Percentiles rank a stretch among this genome's conserved stretches.
Evolutionary conservation across 2,888 invertebrate genomes (phyloP).

Genomic region (Dasypogon diadema): DNA sequence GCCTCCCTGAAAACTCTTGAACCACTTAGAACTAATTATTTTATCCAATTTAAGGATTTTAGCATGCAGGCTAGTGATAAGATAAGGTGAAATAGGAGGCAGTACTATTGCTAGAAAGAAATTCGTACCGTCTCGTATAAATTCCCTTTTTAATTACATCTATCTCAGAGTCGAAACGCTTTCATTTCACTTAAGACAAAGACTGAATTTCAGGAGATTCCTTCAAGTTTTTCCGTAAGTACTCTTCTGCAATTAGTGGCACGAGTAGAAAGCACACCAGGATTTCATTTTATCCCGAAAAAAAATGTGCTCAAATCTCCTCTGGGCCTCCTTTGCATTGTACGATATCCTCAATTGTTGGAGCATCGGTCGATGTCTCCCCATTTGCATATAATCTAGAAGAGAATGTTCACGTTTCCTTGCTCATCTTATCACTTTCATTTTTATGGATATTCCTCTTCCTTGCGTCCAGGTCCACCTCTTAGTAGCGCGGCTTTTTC

Average conservation of each 20-base stretch:
- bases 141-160: slow-evolving; percentile 31
- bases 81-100: slow-evolving; percentile 1
- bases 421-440: slow-evolving; percentile 36
- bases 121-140: slow-evolving; percentile 8
- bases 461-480: background rate
- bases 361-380: background rate
- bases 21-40: no score
- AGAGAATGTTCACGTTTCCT: slow-evolving; percentile 3
- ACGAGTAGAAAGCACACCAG: background rate
- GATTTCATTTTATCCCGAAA: background rate
- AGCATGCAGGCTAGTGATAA: no score
- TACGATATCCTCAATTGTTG: slow-evolving; percentile 12
- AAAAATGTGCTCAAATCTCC: slow-evolving; percentile 6
- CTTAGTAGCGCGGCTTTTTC: background rate
- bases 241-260: background rate
- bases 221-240: background rate
- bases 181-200: slow-evolving; percentile 18
- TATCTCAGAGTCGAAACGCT: slow-evolving; percentile 9
- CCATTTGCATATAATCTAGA: slow-evolving; percentile 19
- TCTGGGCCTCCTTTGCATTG: slow-evolving; percentile 30
- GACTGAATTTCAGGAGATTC: background rate
- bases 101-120: background rate
- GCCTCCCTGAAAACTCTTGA: no score
- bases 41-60: no score
- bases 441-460: background rate